A percentile compares a stretch with the other conserved stretches of the same genome.
Conservation (phyloP, 2,888 invertebrate species). For the Parapristionchus giblindavisi region DNA sequence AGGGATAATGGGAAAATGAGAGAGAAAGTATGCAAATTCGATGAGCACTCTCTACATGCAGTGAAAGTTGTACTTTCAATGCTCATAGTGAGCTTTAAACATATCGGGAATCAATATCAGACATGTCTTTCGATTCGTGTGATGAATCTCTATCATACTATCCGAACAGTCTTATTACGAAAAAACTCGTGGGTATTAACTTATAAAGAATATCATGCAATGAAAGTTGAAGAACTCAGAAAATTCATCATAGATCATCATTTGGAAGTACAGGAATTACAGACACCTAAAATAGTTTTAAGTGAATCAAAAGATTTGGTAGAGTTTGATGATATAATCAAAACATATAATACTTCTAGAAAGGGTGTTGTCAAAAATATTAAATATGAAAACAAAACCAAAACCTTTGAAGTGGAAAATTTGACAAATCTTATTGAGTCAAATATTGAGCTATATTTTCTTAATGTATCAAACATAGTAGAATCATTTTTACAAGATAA, state of each 20-base stretch:
- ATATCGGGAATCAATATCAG: too few species aligned
- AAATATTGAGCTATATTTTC: background rate
- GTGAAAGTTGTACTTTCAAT: too few species aligned
- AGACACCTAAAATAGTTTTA: conserved; percentile 1
- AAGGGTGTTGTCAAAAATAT: conserved; percentile 39
- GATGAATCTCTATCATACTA: too few species aligned
- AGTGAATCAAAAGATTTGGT: conserved; percentile 39
- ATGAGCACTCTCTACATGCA: too few species aligned
- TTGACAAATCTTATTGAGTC: background rate
- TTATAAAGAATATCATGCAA: background rate
- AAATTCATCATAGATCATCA: conserved; percentile 33
- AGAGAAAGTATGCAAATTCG: too few species aligned
- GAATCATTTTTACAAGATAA: conserved; percentile 43
- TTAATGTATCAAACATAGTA: background rate
- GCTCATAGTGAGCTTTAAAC: too few species aligned
- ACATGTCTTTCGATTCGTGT: too few species aligned
- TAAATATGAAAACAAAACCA: conserved; percentile 39
- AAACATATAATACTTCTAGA: conserved; percentile 42
- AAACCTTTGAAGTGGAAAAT: conserved; percentile 6
- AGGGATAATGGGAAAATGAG: too few species aligned
- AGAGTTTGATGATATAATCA: conserved; percentile 41
- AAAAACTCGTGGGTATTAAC: too few species aligned
- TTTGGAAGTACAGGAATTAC: background rate
- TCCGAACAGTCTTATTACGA: too few species aligned
- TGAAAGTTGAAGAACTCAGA: conserved; percentile 20